Evolutionary conservation across 2,113 vertebrate species (phyloP), one percentile per base, ranked within the genome.

Genomic region (Tupaia chinensis): DNA sequence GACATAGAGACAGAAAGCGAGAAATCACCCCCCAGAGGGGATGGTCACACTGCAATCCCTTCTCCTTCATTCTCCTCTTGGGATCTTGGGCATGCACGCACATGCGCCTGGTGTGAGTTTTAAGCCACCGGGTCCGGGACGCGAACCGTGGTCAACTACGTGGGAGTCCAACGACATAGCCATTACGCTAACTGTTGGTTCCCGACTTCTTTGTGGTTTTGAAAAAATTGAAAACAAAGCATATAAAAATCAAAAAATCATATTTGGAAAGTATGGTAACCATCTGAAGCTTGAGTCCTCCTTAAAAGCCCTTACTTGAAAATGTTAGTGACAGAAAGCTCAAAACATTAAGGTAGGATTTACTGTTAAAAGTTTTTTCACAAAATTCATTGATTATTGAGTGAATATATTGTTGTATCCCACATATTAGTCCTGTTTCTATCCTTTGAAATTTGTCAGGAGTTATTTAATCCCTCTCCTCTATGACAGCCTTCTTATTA

Each of bases 401-500:
- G 9, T 20, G 78, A 86, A 32, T 77, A 93, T 34, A 1, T 70
- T 53, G 72, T 70, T 70, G 11, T 32, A 95, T 9, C 20, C 70
- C 44, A 87, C 3, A 13, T 81, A 34, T 70, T 77, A 7, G 20
- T 76, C 56, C 29, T 77, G 89, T 15, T 70, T 86, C 34, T 56
- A 77, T 44, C 20, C 25, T n/a, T 65, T 95, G 44, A 89, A 95
- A 70, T 89, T 29, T 73, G 61, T 65, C 79, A 91, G 23, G 54
- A 92, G 20, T 34, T 69, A 89, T 81, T 78, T 89, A 89, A 66
- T 66, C 53, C 29, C 14, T 63, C 29, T 85, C n/a, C 56, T 95
- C 25, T 69, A 53, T 19, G n/a, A 89, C 19, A 76, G 9, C 9
- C 19, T 6, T 76, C 17, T 69, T 53, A 94, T 73, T 66, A 79